Conservation (phyloP, 2,888 invertebrate genomes). For the Enchytraeus crypticus region DNA sequence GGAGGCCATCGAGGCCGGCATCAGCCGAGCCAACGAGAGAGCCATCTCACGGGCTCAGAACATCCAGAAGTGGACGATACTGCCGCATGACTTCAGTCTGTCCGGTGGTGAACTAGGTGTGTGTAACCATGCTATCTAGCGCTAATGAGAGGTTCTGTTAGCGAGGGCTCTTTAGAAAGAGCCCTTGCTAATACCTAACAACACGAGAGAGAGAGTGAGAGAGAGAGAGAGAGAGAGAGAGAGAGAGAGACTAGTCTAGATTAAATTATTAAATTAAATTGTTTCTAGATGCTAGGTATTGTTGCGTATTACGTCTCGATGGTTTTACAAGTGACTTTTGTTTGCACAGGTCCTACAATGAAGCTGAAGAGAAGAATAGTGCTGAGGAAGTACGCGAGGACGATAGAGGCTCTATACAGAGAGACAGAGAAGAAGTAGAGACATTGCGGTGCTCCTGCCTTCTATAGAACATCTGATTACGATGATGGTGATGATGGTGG, state of each 20-base stretch:
- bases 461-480: no score
- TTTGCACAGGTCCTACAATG: slow-evolving; percentile 70
- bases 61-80: slow-evolving; percentile 74
- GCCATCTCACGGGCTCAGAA: slow-evolving; percentile 75
- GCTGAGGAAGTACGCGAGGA: slow-evolving; percentile 64
- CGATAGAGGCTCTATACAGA: slow-evolving; percentile 70
- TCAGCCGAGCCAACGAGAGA: slow-evolving; percentile 66
- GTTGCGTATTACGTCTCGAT: no score
- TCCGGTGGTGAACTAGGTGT: slow-evolving; percentile 77
- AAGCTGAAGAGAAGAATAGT: slow-evolving; percentile 74
- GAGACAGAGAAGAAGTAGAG: slow-evolving; percentile 35
- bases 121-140: slow-evolving; percentile 16
- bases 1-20: slow-evolving; percentile 62
- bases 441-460: no score
- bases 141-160: no score
- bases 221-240: no score
- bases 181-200: no score
- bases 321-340: slow-evolving; percentile 14
- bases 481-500: no score
- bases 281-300: neutral
- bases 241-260: no score
- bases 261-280: no score
- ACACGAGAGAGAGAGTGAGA: no score
- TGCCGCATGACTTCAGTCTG: slow-evolving; percentile 77
- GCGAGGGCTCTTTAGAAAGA: no score